A percentile compares a stretch with the other conserved stretches of the same genome.
Evolutionary conservation across 30 jellyfish, hydroid and myxozoan genomes (phyloP).

Genomic region (Turritopsis dohrnii): DNA sequence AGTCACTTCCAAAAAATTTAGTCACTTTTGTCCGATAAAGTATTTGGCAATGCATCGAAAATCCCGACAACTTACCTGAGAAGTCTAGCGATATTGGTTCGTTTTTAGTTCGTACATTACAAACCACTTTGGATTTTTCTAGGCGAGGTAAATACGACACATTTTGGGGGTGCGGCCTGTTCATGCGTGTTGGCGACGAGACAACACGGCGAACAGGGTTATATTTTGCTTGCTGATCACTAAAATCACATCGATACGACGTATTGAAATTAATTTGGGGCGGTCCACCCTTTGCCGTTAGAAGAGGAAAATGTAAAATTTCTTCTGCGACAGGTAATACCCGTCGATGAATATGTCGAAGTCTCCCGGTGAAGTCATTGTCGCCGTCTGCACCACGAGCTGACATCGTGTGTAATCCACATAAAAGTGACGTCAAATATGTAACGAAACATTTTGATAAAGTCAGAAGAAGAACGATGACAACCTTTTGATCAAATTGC

Average conservation of each 20-base stretch:
- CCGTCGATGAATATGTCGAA: constrained; percentile 12
- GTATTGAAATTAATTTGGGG: not conserved
- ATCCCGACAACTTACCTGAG: not conserved
- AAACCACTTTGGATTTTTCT: not conserved
- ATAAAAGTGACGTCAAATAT: not conserved
- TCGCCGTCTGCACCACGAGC: not conserved
- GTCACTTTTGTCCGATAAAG: no score
- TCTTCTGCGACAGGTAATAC: not conserved
- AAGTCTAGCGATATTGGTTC: not conserved
- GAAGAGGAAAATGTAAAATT: not conserved
- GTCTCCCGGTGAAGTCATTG: not conserved
- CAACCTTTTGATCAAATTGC: no score
- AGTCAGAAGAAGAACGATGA: no score
- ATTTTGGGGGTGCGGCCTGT: not conserved
- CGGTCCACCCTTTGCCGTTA: not conserved
- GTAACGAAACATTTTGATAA: no score
- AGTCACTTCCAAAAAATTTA: no score
- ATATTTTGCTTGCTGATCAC: not conserved
- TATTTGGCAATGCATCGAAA: no score
- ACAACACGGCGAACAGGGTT: not conserved
- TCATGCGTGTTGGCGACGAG: not conserved
- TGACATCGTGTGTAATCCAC: not conserved
- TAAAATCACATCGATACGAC: constrained; percentile 8
- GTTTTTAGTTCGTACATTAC: not conserved
- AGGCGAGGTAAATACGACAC: not conserved